These are phyloP conservation scores for Epinotia bilunana DNA, from an alignment of 2,888 invertebrate species.

Conservation along the genomic window DNA sequence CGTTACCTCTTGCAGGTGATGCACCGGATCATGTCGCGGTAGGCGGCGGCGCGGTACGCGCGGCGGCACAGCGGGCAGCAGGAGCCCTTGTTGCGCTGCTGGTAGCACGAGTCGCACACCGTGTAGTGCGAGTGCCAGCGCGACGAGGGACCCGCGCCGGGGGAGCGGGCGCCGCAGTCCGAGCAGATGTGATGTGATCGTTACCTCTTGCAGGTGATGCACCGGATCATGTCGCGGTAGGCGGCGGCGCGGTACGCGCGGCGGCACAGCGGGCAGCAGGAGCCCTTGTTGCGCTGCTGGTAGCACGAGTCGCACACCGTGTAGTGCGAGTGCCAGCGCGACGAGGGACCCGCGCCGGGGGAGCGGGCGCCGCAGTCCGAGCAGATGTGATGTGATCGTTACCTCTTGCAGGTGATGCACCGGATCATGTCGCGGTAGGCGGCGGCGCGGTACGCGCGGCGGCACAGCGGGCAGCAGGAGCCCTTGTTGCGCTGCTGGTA, in stretches of 20 bases:
- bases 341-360: conserved; percentile 97
- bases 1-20: conserved; percentile 91
- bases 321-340: conserved; percentile 99
- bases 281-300: conserved; percentile 98
- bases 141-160: conserved; percentile 97
- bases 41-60: conserved; percentile 97
- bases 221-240: conserved; percentile 97
- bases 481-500: conserved; percentile 99
- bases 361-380: conserved; percentile 98
- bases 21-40: conserved; percentile 98
- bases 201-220: conserved; percentile 93
- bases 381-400: neutral
- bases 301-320: conserved; percentile 99
- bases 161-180: conserved; percentile 98
- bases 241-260: conserved; percentile 97
- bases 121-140: conserved; percentile 99
- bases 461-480: conserved; percentile 96
- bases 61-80: conserved; percentile 97
- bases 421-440: conserved; percentile 98
- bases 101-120: conserved; percentile 99
- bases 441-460: conserved; percentile 96
- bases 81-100: conserved; percentile 98
- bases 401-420: conserved; percentile 94
- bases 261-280: conserved; percentile 96
- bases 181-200: neutral